phyloP scores from a whole-genome alignment of 2,888 invertebrate genomes.

The Autographa gamma region DNA sequence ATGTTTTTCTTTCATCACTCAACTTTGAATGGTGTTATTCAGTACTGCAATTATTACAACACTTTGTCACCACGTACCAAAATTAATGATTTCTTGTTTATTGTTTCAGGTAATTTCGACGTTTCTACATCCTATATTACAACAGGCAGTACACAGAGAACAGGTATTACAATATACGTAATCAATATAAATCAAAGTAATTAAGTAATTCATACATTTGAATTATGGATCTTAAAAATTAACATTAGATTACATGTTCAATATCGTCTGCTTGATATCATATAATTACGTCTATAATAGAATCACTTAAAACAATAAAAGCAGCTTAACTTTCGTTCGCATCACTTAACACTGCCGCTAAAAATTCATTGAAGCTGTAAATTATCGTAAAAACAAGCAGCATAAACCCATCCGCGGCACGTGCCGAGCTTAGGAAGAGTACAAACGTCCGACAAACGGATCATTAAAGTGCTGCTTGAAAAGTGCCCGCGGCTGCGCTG shows the following conservation, averaged over 20 bases:
- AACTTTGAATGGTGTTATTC: slow-evolving; percentile 84
- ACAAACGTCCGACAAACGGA: slow-evolving; percentile 79
- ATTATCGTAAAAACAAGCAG: slow-evolving; percentile 68
- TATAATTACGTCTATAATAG: slow-evolving; percentile 43
- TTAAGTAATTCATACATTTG: slow-evolving; percentile 8
- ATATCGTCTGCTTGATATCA: slow-evolving; percentile 27
- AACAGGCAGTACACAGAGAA: slow-evolving; percentile 6
- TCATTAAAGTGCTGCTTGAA: slow-evolving; percentile 82
- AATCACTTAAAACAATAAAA: slow-evolving; percentile 40
- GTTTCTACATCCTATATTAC: slow-evolving; percentile 23
- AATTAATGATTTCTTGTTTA: slow-evolving; percentile 58
- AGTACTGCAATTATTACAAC: slow-evolving; percentile 64
- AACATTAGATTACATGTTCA: slow-evolving; percentile 23
- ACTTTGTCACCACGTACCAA: slow-evolving; percentile 36
- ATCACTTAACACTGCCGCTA: slow-evolving; percentile 59
- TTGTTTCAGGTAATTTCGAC: slow-evolving; percentile 75
- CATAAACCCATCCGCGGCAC: slow-evolving; percentile 75
- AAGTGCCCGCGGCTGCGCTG: slow-evolving; percentile 76
- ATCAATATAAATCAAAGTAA: slow-evolving; percentile 13
- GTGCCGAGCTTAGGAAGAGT: slow-evolving; percentile 70
- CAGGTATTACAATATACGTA: slow-evolving; percentile 6
- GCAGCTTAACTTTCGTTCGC: slow-evolving; percentile 51
- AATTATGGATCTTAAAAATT: slow-evolving; percentile 24
- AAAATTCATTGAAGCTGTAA: slow-evolving; percentile 72
- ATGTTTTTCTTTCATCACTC: slow-evolving; percentile 87